A percentile compares a stretch with the other conserved stretches of the same genome.
Evolutionary conservation across 2,888 invertebrate genomes (phyloP).

Genomic region (Epirrita christyi): DNA sequence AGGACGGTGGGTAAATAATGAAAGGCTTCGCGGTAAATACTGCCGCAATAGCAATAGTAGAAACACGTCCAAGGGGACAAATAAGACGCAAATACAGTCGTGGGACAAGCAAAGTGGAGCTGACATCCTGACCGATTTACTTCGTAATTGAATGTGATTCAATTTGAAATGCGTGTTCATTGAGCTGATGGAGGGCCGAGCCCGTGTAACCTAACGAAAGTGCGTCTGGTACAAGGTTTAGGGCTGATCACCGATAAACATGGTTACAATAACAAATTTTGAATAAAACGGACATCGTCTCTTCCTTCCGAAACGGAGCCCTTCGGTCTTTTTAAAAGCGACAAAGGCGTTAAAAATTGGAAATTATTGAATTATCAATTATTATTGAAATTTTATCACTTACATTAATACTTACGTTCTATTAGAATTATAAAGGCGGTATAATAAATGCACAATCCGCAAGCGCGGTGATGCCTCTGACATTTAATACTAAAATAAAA

Average conservation of each 20-base stretch:
- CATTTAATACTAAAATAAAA: conserved; percentile 49
- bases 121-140: conserved; percentile 65
- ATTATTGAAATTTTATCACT: no score
- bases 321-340: no score
- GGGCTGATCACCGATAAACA: conserved; percentile 1
- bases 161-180: conserved; percentile 61
- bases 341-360: not conserved
- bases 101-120: conserved; percentile 42
- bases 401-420: not conserved
- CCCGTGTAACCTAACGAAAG: conserved; percentile 50
- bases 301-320: no score
- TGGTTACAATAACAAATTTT: not conserved
- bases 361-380: no score
- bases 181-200: conserved; percentile 51
- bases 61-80: conserved; percentile 29
- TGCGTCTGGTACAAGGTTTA: conserved; percentile 37
- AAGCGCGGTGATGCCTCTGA: conserved; percentile 28
- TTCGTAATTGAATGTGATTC: conserved; percentile 67
- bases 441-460: conserved; percentile 14
- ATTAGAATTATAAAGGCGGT: not conserved
- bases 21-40: conserved; percentile 11
- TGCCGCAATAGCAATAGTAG: not conserved
- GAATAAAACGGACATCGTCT: not conserved
- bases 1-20: conserved; percentile 21
- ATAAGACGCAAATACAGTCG: conserved; percentile 39